Evolutionary conservation across 2,113 vertebrate species (phyloP), one percentile per base, ranked within the genome.

Genomic region (Potamarius usumacintae): DNA sequence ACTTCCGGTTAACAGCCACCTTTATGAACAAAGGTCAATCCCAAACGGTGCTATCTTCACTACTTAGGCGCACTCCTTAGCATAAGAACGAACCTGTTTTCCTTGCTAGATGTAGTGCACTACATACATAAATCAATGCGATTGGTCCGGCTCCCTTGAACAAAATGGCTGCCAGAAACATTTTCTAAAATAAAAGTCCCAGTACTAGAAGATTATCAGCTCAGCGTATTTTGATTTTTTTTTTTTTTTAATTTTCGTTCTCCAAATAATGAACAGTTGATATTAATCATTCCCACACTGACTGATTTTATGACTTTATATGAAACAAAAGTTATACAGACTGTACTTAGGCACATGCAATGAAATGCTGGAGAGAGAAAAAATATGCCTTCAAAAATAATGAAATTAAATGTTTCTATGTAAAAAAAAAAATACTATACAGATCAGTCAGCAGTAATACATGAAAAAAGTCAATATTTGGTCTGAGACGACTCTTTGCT

Each of bases 1-100:
- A 84, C 85, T 93, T 94, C 94, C 93, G 91, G 86, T 94, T 94
- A 84, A 63, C 55, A 3, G 62, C 12, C 22, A 53, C 27, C 17
- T 18, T 22, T 42, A 50, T 83, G 50, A 27, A 85, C 65, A 57
- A 11, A 3, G 83, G 55, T 62, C 6, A n/a, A 8, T 52, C 17
- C 18, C 52, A 89, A 57, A 89, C 67, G 62, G 50, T n/a, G 55
- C 27, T 7, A 6, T 22, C 4, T n/a, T 2, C 12, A 8, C 82
- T 57, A 83, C 48, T 30, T 52, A 60, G 12, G 69, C 67, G 20
- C 55, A 15, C 55, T 85, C n/a, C 12, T 5, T 4, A 58, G 12
- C 11, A 11, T 12, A 5, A 25, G 7, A 55, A 58, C 10, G 9
- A 62, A 42, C 25, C 0, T 5, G 2, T 42, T 58, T 9, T 60